Base-by-base conservation (phyloP, 2,113 vertebrate species). In the Sphyrna mokarran region DNA sequence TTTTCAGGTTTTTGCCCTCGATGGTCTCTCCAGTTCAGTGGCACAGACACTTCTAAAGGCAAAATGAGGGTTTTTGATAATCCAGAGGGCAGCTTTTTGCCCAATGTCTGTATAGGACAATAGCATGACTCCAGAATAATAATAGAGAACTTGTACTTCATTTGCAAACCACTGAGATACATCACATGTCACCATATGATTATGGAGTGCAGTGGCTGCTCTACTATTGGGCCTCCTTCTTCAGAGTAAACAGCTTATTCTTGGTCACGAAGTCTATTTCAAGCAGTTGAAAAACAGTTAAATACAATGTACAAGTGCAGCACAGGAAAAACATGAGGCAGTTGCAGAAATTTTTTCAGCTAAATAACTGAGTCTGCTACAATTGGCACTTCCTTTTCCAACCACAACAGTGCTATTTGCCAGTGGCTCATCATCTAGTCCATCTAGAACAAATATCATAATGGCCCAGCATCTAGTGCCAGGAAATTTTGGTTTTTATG, bases 401-500 rank as follows among this genome's bases (percentile, higher is more conserved):
- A 95, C 26, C 94, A 54, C 43, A 95, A 95, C 94, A 70, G 37
- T 72, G 69, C 26, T 72, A 33, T 72, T 72, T 95, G 69, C 94
- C 69, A 95, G 43, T 95, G 22, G 40, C 69, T 95, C 29, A 72
- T 72, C 69, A 69, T 94, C 63, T 33, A 69, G n/a, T 70, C 37
- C 23, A 95, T 76, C 26, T 16, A 95, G 69, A 95, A 95, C 69
- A 94, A 43, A 94, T 40, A 72, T 72, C 68, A 95, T 95, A 72
- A 48, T 72, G 40, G 40, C 40, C 13, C 69, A 70, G 29, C 3
- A 95, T 54, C 2, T 54, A 23, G 43, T 72, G 40, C 13, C 94
- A 72, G 94, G 68, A 95, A 95, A 72, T 29, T 54, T 72, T 95
- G 69, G 94, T 54, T 95, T 54, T 95, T 76, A 93, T 93, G 61